phyloP scores from a whole-genome alignment of 1,140 invertebrate genomes.

The Pogonomyrmex barbatus region DNA sequence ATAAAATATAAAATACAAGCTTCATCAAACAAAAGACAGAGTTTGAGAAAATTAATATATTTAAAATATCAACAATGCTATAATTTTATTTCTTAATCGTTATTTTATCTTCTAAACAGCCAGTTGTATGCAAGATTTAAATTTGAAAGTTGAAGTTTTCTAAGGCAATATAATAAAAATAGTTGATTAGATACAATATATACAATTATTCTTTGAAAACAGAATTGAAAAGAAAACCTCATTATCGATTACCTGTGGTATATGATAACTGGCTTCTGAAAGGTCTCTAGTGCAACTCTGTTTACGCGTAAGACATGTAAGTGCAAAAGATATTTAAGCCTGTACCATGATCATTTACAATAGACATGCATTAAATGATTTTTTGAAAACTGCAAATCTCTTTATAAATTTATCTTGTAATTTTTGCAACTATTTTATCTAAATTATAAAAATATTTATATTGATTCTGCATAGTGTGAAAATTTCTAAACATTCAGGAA shows the following conservation, averaged over 20 bases:
- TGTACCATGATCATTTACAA: constrained; percentile 51
- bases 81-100: not conserved
- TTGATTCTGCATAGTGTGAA: constrained; percentile 32
- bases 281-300: constrained; percentile 72
- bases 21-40: not conserved
- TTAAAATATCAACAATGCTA: not conserved
- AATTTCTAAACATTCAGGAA: not conserved
- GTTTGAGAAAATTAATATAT: not conserved
- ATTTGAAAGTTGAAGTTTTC: not conserved
- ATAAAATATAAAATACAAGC: not conserved
- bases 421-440: not conserved
- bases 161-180: not conserved
- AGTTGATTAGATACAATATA: constrained; percentile 6
- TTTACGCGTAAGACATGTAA: constrained; percentile 73
- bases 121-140: constrained; percentile 16
- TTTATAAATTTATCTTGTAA: not conserved
- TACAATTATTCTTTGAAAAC: constrained; percentile 16
- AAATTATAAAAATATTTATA: constrained; percentile 19
- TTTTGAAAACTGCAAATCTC: not conserved
- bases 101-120: constrained; percentile 7
- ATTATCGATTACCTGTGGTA: constrained; percentile 68
- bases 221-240: constrained; percentile 67
- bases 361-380: constrained; percentile 10
- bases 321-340: constrained; percentile 70
- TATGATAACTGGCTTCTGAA: constrained; percentile 73